Base-by-base conservation (phyloP, 2,797 vertebrate species). In the Pteropus rufus region DNA sequence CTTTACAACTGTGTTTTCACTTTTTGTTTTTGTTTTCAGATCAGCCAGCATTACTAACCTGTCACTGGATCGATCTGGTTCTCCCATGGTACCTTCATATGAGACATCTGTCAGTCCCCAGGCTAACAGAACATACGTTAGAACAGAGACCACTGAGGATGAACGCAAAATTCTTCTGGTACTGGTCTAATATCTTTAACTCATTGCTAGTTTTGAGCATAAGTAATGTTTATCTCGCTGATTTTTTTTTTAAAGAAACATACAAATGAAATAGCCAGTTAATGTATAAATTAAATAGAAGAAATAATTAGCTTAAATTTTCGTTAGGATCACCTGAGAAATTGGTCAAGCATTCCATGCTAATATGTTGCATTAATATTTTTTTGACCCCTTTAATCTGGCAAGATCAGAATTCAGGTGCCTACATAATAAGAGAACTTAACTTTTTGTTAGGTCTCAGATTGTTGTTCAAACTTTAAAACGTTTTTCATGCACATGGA, bases 141-240 rank as follows among this genome's bases (percentile, higher is more conserved):
- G 99, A 97, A 97, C 99, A 46, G 99, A 99, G 75, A 98, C 99
- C 97, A 99, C 98, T 0, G 99, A 99, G 97, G 99, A 99, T 73
- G 99, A 99, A 98, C 99, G 99, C 97, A 99, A 99, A 98, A 99
- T 99, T 97, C 99, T 99, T 56, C 98, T 99, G 99, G 99, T 99
- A 98, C 65, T 15, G 54, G 75, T 82, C 73, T 21, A 70, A 10
- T 56, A 9, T 96, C 82, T 93, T 79, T 93, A 34, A 60, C 8
- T 44, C 26, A 1, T 67, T 90, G 41, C 69, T 93, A 67, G 18
- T 87, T 96, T 96, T 93, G 93, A 91, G 7, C 21, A 62, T 96
- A 67, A 73, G 86, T 18, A 52, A 26, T 76, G 19, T 81, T 79
- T 79, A 29, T 64, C 21, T 77, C 9, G 82, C 19, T 60, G 29